Conservation (phyloP, 2,888 invertebrate species). For the Acanthacorydalis orientalis region DNA sequence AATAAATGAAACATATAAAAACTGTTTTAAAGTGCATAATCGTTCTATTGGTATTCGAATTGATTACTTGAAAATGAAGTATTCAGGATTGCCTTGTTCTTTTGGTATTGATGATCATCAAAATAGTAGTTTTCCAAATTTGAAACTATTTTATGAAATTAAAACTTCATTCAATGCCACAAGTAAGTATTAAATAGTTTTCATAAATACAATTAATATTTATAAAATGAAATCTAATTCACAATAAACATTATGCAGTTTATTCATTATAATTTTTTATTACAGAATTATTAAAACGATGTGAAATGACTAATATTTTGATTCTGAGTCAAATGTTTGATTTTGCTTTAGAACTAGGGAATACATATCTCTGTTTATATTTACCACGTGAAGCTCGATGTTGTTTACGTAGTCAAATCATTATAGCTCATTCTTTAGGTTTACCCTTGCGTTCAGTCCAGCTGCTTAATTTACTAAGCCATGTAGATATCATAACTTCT, state of each 20-base stretch:
- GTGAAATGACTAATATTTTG: not conserved
- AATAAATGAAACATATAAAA: not conserved
- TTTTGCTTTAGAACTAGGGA: not conserved
- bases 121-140: not conserved
- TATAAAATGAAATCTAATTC: no score
- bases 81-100: not conserved
- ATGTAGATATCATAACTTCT: not conserved
- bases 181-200: not conserved
- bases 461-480: not conserved
- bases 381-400: not conserved
- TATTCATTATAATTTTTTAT: no score
- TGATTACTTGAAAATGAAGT: not conserved
- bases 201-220: no score
- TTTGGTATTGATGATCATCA: not conserved
- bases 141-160: not conserved
- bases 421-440: not conserved
- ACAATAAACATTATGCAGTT: no score
- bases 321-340: not conserved
- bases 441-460: not conserved
- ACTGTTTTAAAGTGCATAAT: not conserved
- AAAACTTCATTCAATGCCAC: not conserved
- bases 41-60: not conserved
- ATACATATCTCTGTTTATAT: not conserved
- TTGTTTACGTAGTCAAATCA: not conserved
- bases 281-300: no score